Percentiles rank a stretch among this genome's conserved stretches.
phyloP scores from a whole-genome alignment of 1,140 invertebrate genomes.

The Drosophila bifasciata region DNA sequence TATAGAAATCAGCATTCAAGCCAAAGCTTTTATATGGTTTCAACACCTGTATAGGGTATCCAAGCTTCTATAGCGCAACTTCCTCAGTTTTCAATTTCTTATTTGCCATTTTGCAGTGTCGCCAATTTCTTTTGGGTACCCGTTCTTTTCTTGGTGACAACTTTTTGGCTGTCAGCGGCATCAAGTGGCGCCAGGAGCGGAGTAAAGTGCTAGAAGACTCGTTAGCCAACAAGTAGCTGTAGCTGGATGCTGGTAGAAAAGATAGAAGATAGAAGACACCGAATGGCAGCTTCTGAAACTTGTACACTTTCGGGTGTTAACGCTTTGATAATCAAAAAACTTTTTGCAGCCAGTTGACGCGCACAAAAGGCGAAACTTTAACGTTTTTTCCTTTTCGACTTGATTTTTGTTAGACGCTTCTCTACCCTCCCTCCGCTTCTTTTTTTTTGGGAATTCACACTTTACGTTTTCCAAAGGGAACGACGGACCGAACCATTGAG shows the following conservation, averaged over 20 bases:
- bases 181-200: constrained; percentile 52
- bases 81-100: constrained; percentile 30
- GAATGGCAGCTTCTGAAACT: constrained; percentile 54
- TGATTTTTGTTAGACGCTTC: constrained; percentile 21
- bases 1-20: neutral
- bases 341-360: constrained; percentile 70
- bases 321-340: constrained; percentile 82
- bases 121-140: constrained; percentile 63
- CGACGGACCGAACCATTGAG: no score
- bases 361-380: constrained; percentile 73
- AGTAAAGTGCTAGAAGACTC: constrained; percentile 43
- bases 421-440: constrained; percentile 7
- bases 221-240: constrained; percentile 79
- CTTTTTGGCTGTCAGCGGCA: constrained; percentile 71
- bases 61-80: neutral
- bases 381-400: constrained; percentile 54
- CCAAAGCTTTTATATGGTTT: no score
- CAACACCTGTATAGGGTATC: constrained; percentile 41
- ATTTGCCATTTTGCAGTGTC: constrained; percentile 62
- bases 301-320: constrained; percentile 79
- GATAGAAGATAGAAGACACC: constrained; percentile 44
- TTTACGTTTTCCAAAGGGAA: constrained; percentile 43
- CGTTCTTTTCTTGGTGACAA: constrained; percentile 62
- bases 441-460: constrained; percentile 63
- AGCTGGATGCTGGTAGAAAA: constrained; percentile 25